Evolutionary conservation across 2,888 invertebrate genomes (phyloP), one percentile per base, ranked within the genome.

Genomic region (Eumerus sabulonum): DNA sequence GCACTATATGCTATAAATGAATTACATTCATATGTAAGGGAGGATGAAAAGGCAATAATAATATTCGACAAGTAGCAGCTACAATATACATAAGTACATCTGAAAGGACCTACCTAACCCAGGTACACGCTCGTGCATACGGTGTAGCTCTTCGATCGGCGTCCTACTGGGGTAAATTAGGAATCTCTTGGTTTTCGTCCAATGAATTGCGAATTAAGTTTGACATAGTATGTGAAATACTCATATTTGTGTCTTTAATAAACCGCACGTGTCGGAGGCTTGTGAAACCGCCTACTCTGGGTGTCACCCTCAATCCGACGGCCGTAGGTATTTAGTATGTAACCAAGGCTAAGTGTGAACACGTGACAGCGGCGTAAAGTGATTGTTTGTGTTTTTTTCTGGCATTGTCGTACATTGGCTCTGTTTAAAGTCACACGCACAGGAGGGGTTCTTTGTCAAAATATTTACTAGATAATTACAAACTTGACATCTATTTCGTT

Each of bases 111-210:
- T 27, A 27, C 27, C 27, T 27, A n/a, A n/a, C n/a, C n/a, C n/a
- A n/a, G 27, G 27, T 27, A 27, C 7, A 2, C 27, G 27, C 7
- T 27, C 27, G 2, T 2, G 27, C 2, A 27, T 27, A 27, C 27
- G n/a, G n/a, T n/a, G n/a, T n/a, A n/a, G n/a, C 27, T 40, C 40
- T 57, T 48, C 14, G 36, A 16, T 27, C 36, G 60, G 47, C 60
- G 42, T 50, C 79, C 59, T 64, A 59, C 68, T 68, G 74, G 27
- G 64, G 35, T 17, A 42, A 79, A 79, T 79, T 79, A 79, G 79
- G 68, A 79, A 60, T 74, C 74, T 79, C 60, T 74, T 74, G 79
- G 79, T 79, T 74, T 79, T 27, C 18, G 40, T 68, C 64, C 68
- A 54, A 68, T 63, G 72, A 42, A 62, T 50, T 51, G 59, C 53